A percentile compares a stretch with the other conserved stretches of the same genome.
Evolutionary conservation across 2,888 invertebrate genomes (phyloP).

Genomic region (Cheilosia soror): DNA sequence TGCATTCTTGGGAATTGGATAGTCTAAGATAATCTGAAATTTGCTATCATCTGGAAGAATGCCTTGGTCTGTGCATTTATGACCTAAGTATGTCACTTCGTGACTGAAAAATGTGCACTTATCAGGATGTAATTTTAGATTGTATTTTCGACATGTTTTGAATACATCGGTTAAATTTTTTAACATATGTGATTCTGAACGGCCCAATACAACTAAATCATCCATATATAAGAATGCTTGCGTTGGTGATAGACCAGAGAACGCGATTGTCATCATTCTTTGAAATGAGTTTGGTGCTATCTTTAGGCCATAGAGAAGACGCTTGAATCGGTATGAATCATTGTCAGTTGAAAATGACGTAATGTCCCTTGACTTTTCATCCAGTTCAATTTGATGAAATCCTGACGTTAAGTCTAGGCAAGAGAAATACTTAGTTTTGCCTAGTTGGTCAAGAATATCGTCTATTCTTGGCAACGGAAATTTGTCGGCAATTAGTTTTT

Average conservation of each 20-base stretch:
- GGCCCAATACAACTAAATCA: constrained; percentile 76
- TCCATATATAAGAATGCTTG: constrained; percentile 76
- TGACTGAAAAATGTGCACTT: constrained; percentile 59
- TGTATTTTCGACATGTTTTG: constrained; percentile 20
- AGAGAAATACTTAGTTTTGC: constrained; percentile 10
- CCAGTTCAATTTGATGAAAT: constrained; percentile 10
- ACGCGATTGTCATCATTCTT: constrained; percentile 76
- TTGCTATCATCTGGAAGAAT: constrained; percentile 39
- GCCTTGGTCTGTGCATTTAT: constrained; percentile 43
- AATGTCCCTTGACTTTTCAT: constrained; percentile 28
- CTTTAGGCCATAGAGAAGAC: constrained; percentile 76
- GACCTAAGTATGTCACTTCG: constrained; percentile 64
- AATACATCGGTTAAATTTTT: constrained; percentile 32
- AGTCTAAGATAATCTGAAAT: constrained; percentile 26
- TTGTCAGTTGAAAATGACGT: constrained; percentile 31
- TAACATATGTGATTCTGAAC: constrained; percentile 58
- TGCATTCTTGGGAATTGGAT: constrained; percentile 31
- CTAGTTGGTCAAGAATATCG: constrained; percentile 31
- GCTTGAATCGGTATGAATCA: constrained; percentile 74
- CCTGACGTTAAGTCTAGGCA: constrained; percentile 31
- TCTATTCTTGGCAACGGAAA: constrained; percentile 49
- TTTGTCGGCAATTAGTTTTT: constrained; percentile 27
- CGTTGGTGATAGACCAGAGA: constrained; percentile 68
- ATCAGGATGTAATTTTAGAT: constrained; percentile 58
- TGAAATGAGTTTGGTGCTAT: constrained; percentile 71